phyloP scores from a whole-genome alignment of 2,797 vertebrate genomes.

The Phalloptychus januarius region DNA sequence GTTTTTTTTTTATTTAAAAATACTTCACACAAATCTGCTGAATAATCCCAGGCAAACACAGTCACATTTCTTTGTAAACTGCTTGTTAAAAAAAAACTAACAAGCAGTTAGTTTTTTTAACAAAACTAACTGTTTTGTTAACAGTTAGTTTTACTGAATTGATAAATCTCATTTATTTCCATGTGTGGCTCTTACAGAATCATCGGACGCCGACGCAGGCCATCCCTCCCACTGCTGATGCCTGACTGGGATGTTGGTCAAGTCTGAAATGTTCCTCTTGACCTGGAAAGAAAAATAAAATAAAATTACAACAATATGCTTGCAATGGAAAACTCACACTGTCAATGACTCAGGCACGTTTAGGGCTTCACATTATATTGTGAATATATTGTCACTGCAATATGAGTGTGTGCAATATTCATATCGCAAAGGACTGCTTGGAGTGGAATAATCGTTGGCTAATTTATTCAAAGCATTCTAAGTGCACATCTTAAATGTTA shows the following conservation, averaged over 20 bases:
- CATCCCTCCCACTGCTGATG: constrained; percentile 98
- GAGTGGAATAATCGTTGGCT: too few relatives aligned
- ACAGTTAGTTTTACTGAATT: too few relatives aligned
- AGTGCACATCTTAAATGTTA: too few relatives aligned
- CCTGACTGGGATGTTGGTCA: constrained; percentile 98
- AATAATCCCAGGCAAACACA: neutral
- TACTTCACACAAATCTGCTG: neutral
- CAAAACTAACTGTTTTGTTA: too few relatives aligned
- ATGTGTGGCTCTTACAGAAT: constrained; percentile 86
- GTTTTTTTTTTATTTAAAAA: neutral
- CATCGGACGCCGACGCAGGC: constrained; percentile 92
- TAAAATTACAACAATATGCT: neutral
- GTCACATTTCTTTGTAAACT: neutral
- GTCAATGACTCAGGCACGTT: neutral
- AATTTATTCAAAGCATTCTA: too few relatives aligned
- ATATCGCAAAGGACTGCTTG: too few relatives aligned
- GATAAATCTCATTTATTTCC: neutral
- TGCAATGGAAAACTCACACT: neutral
- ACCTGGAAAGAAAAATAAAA: constrained; percentile 80
- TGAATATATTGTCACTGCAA: too few relatives aligned
- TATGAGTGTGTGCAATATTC: too few relatives aligned
- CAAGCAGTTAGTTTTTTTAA: too few relatives aligned
- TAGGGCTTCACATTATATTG: too few relatives aligned
- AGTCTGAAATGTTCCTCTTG: constrained; percentile 95
- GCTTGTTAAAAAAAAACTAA: neutral